Evolutionary conservation across 2,888 invertebrate genomes (phyloP), one percentile per base, ranked within the genome.

Genomic region (Zaprionus bogoriensis): DNA sequence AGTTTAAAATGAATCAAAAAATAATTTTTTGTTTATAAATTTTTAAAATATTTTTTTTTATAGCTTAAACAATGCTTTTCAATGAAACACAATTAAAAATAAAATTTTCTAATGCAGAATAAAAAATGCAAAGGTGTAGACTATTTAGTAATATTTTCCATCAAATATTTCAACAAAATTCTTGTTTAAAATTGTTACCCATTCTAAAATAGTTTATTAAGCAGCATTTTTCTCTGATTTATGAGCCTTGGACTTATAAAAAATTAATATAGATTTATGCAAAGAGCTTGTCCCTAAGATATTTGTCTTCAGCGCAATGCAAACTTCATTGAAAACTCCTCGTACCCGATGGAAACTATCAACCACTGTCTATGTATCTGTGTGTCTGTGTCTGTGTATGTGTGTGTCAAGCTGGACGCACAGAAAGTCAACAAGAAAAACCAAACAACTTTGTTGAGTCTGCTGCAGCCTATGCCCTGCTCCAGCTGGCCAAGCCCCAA

Each of bases 401-500:
- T 47, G 41, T 60, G 42, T 69, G 59, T 58, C 63, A 73, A 54
- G 50, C 53, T 53, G 38, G 55, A 47, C 53, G 41, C 52, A 53
- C 47, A 50, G 52, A 78, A 75, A 85, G 66, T 82, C 73, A 74
- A 74, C 74, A 78, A 76, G 83, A 82, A 70, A 78, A 82, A 80
- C 85, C 86, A 78, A 78, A 80, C 85, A 85, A 82, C 76, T 85
- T 81, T 72, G 63, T 60, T 53, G 53, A 72, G 63, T 48, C 59
- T 50, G 47, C 54, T 53, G 64, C 69, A 64, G 71, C 44, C 67
- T 57, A 52, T 22, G 39, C 46, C 46, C 32, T 19, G 47, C 10
- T 36, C 39, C n/a, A 6, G 4, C 27, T 54, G 32, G 25, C 36
- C 60, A 38, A 23, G 27, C 5, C 38, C 32, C 50, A 50, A 63